These are phyloP conservation scores for Anastrepha ludens DNA, from an alignment of 1,140 invertebrate genomes.

Conservation along the genomic window DNA sequence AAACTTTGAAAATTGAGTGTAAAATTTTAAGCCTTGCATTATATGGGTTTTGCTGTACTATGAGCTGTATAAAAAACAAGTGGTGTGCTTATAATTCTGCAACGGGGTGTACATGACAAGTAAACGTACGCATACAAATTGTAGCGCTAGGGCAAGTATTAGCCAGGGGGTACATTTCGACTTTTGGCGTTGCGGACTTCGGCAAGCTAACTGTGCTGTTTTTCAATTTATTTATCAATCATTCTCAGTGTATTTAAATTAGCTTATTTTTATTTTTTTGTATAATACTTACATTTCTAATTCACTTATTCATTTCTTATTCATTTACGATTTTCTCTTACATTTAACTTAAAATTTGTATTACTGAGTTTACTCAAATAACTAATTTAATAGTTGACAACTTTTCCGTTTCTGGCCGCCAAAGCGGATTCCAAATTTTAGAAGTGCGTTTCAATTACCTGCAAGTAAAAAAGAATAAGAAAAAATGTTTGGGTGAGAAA, in stretches of 20 bases:
- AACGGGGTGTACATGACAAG: too few species aligned
- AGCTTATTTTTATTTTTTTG: background rate
- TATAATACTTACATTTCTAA: background rate
- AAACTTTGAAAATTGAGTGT: too few species aligned
- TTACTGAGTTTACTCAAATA: background rate
- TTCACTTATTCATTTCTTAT: background rate
- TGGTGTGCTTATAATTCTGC: too few species aligned
- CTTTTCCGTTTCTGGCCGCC: background rate
- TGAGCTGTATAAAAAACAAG: too few species aligned
- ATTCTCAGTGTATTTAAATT: background rate
- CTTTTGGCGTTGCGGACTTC: too few species aligned
- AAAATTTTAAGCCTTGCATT: too few species aligned
- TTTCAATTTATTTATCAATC: background rate
- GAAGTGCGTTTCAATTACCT: slow-evolving; percentile 37
- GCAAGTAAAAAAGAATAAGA: background rate
- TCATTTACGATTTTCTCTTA: background rate
- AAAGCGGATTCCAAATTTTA: background rate
- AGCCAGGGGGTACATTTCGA: too few species aligned
- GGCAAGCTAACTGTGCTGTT: background rate
- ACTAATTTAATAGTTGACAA: background rate
- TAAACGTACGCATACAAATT: too few species aligned
- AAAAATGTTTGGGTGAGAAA: background rate
- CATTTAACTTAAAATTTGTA: too few species aligned
- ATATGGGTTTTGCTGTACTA: too few species aligned
- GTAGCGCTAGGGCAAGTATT: too few species aligned